phyloP scores from a whole-genome alignment of 2,113 vertebrate species.

The Onychostruthus taczanowskii region DNA sequence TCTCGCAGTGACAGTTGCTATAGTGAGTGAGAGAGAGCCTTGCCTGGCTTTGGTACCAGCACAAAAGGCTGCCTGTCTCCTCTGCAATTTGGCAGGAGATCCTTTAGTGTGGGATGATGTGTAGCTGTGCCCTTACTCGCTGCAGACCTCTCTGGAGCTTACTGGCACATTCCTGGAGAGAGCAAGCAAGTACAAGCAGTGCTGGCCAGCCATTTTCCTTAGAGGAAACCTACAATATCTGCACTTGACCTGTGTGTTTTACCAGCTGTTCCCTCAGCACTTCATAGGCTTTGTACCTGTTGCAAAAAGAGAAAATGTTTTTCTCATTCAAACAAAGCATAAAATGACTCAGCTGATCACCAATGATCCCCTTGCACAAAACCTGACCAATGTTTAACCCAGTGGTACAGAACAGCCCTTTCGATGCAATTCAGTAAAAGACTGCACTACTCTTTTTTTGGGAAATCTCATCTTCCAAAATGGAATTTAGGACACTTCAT shows the following conservation, averaged over 20 bases:
- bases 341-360: neutral
- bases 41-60: slow-evolving; percentile 28
- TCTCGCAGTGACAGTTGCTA: slow-evolving; percentile 62
- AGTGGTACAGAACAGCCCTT: neutral
- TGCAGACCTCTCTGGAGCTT: neutral
- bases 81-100: slow-evolving; percentile 58
- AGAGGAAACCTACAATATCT: neutral
- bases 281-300: slow-evolving; percentile 36
- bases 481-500: neutral
- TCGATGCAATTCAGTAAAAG: neutral
- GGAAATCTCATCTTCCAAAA: neutral
- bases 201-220: neutral
- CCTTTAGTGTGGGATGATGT: slow-evolving; percentile 35
- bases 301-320: neutral
- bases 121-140: neutral
- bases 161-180: slow-evolving; percentile 10
- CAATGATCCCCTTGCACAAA: neutral
- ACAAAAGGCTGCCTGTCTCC: slow-evolving; percentile 70
- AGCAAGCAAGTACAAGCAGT: slow-evolving; percentile 1
- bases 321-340: neutral
- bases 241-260: slow-evolving; percentile 2
- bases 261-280: slow-evolving; percentile 42
- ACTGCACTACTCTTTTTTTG: neutral
- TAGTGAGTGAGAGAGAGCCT: slow-evolving; percentile 59
- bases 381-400: neutral